These are phyloP conservation scores for Pedionomus torquatus DNA, from an alignment of 2,113 vertebrate genomes.

Conservation along the genomic window DNA sequence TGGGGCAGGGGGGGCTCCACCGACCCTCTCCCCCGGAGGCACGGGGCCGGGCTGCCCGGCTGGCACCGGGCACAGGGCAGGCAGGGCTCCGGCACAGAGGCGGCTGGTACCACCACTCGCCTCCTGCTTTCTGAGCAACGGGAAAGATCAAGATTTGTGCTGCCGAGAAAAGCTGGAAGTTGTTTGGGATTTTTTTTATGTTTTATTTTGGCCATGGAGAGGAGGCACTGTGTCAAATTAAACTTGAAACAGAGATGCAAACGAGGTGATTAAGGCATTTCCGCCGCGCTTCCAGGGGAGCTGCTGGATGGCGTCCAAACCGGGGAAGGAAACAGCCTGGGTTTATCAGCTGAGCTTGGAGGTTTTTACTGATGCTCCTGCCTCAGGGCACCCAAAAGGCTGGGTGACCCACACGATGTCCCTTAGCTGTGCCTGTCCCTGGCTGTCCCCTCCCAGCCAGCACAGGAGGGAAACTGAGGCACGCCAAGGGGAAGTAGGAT, in stretches of 20 bases:
- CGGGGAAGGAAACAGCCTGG: background rate
- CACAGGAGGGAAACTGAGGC: background rate
- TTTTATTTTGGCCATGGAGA: background rate
- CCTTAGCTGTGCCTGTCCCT: background rate
- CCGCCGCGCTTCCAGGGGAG: background rate
- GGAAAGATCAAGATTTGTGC: background rate
- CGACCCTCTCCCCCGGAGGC: accelerated
- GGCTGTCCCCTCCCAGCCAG: background rate
- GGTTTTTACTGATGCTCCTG: background rate
- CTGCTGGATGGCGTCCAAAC: background rate
- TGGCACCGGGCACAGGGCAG: accelerated
- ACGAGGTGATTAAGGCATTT: slow-evolving; percentile 24
- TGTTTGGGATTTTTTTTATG: background rate
- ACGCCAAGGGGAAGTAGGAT: background rate
- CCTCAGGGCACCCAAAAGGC: background rate
- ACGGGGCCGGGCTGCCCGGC: background rate
- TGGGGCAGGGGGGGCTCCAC: accelerated
- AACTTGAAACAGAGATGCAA: slow-evolving; percentile 24
- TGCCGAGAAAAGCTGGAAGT: background rate
- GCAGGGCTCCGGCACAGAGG: background rate
- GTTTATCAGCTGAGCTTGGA: background rate
- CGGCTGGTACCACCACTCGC: background rate
- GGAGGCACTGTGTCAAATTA: background rate
- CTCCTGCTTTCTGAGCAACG: background rate
- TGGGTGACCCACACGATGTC: background rate